Evolutionary conservation across 1,140 invertebrate genomes (phyloP), one percentile per base, ranked within the genome.

Genomic region (Mercenaria mercenaria): DNA sequence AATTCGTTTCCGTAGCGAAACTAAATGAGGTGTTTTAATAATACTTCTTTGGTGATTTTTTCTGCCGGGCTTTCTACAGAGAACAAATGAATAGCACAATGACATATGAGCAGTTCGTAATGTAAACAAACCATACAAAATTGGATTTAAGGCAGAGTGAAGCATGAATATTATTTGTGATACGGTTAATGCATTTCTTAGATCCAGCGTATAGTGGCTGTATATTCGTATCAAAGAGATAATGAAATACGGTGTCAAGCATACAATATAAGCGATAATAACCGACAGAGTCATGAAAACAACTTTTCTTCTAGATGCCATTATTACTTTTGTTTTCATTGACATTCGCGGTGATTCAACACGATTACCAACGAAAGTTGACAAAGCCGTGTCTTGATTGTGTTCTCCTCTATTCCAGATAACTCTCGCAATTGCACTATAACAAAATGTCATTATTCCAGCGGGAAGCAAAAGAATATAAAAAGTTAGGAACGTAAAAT

Each of bases 91-190:
- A 23, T 20, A 89, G 50, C n/a, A 79, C 20, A 50, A 89, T 20
- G 77, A 82, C 0, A 95, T 37, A 64, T 95, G 94, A 34, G 91
- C 61, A 20, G 88, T 32, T 74, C 93, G 67, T 26, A 94, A 67
- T n/a, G 94, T 96, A 93, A 96, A 96, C 39, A 95, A 94, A 15
- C 96, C 96, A 91, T 96, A 96, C 39, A 96, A 93, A 39, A 96
- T 92, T 1, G 96, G 96, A 92, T 96, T 96, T 13, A 96, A 90
- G 34, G 95, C 95, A 88, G 95, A 96, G 88, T 96, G 96, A 32
- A 96, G 91, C 91, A 96, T 93, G 29, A 96, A 95, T 47, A 96
- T 92, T 39, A 95, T 96, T 80, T 96, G 95, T 0, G 94, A 94
- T 0, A 96, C 91, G 0, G 93, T 90, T 18, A 96, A 89, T 23